These are phyloP conservation scores for Mareca strepera DNA, from an alignment of 2,797 vertebrate species.

Conservation along the genomic window DNA sequence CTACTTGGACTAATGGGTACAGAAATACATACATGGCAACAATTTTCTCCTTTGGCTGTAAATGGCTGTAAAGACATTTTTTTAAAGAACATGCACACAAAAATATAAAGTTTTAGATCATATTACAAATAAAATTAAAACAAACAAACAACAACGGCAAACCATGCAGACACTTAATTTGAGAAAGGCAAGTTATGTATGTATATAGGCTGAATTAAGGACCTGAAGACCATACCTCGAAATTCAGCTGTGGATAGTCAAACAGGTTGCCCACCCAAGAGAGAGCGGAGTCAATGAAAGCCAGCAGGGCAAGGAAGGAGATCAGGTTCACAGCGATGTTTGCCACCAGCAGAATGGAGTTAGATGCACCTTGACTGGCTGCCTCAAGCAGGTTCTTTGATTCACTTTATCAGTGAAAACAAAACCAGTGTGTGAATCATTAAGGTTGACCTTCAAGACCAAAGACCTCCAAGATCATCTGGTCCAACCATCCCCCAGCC, in stretches of 20 bases:
- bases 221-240: constrained; percentile 79
- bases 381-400: constrained; percentile 86
- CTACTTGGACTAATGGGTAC: neutral
- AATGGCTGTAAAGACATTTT: neutral
- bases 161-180: neutral
- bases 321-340: constrained; percentile 84
- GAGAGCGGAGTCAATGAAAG: constrained; percentile 83
- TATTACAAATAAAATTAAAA: neutral
- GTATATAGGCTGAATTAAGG: neutral
- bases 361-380: constrained; percentile 82
- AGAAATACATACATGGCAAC: neutral
- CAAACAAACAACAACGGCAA: neutral
- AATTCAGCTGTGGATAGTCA: constrained; percentile 85
- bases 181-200: neutral
- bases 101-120: neutral
- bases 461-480: no score
- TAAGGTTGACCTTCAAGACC: no score
- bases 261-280: constrained; percentile 89
- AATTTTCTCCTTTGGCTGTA: neutral
- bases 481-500: no score
- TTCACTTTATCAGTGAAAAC: constrained; percentile 73
- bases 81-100: neutral
- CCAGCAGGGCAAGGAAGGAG: constrained; percentile 84
- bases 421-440: neutral
- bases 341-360: constrained; percentile 81